These are phyloP conservation scores for Coturnix japonica DNA, from an alignment of 2,113 vertebrate genomes.

Conservation along the genomic window DNA sequence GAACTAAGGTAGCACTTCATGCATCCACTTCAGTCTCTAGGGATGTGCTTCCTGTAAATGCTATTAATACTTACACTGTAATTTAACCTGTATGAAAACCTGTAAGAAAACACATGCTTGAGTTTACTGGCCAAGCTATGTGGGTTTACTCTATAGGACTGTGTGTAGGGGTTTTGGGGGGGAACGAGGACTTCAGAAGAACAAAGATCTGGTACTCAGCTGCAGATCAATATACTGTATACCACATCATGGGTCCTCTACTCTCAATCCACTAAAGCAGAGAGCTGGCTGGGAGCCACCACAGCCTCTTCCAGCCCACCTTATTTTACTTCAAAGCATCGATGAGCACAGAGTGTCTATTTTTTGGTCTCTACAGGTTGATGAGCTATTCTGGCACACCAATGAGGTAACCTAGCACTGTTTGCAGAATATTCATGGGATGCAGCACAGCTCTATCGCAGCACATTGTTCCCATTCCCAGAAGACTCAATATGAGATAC, in stretches of 20 bases:
- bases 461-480: fast-evolving
- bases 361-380: neutral
- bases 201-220: neutral
- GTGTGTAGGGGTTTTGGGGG: neutral
- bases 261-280: neutral
- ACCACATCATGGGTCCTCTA: neutral
- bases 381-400: neutral
- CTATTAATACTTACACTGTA: neutral
- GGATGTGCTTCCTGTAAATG: neutral
- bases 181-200: neutral
- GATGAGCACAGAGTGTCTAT: neutral
- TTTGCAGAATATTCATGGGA: neutral
- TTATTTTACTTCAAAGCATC: neutral
- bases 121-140: neutral
- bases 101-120: neutral
- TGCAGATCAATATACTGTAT: neutral
- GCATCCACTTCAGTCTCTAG: neutral
- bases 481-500: neutral
- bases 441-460: fast-evolving
- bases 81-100: neutral
- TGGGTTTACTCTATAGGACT: neutral
- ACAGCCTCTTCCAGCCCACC: neutral
- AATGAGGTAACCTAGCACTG: neutral
- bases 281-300: neutral
- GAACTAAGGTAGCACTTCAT: neutral